Conservation (phyloP, 2,888 invertebrate genomes). For the Patella depressa region DNA sequence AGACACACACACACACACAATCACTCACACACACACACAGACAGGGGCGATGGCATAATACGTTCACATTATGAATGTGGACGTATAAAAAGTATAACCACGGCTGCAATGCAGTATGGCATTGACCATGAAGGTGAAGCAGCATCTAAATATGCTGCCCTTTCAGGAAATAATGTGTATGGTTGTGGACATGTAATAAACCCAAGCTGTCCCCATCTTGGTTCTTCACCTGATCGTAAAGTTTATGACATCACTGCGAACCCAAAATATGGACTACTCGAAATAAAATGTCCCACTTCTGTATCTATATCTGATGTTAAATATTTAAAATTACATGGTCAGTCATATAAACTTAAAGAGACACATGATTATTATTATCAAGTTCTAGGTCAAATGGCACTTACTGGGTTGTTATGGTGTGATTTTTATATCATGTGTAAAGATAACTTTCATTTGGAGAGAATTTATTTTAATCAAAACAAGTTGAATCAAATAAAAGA, state of each 20-base stretch:
- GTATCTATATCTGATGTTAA: neutral
- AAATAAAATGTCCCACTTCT: neutral
- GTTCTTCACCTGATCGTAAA: neutral
- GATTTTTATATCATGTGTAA: slow-evolving; percentile 14
- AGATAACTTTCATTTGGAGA: neutral
- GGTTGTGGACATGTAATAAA: too few relatives aligned
- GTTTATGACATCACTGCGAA: neutral
- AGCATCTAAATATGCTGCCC: too few relatives aligned
- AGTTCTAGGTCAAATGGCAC: slow-evolving; percentile 11
- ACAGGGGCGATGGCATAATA: too few relatives aligned
- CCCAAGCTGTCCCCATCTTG: neutral
- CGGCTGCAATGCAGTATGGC: too few relatives aligned
- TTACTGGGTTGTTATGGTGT: slow-evolving; percentile 11
- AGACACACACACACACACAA: too few relatives aligned
- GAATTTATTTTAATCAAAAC: neutral
- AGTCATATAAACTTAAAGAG: neutral
- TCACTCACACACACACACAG: too few relatives aligned
- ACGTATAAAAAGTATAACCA: too few relatives aligned
- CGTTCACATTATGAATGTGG: too few relatives aligned
- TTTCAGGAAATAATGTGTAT: too few relatives aligned
- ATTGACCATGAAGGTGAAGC: too few relatives aligned
- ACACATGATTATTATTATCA: slow-evolving; percentile 15
- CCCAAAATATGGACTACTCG: slow-evolving; percentile 1
- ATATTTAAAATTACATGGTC: neutral
- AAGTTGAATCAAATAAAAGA: slow-evolving; percentile 7